phyloP scores from a whole-genome alignment of 2,113 vertebrate species.

The Platichthys flesus region DNA sequence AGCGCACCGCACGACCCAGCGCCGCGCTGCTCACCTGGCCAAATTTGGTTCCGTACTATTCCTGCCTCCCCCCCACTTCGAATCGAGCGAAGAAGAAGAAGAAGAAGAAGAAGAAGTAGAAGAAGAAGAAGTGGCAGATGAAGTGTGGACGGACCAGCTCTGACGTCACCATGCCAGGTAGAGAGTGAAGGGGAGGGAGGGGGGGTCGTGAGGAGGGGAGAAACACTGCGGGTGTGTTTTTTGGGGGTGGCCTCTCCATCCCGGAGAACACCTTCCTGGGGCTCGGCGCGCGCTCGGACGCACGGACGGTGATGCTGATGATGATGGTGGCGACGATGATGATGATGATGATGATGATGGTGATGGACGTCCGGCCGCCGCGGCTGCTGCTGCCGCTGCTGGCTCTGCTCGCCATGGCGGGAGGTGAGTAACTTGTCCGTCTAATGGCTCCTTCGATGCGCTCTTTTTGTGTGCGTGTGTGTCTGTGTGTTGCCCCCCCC shows the following conservation, averaged over 20 bases:
- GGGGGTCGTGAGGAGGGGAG: conserved; percentile 40
- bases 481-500: conserved; percentile 8
- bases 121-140: background rate
- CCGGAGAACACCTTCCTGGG: conserved; percentile 71
- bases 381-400: conserved; percentile 74
- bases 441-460: conserved; percentile 55
- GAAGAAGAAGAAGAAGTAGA: background rate
- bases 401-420: conserved; percentile 80
- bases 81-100: conserved; percentile 3
- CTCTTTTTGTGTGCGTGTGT: conserved; percentile 12
- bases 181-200: conserved; percentile 56
- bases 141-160: conserved; percentile 30
- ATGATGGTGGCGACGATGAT: background rate
- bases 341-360: conserved; percentile 51
- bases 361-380: conserved; percentile 75
- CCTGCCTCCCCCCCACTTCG: no score
- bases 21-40: conserved; percentile 63
- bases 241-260: conserved; percentile 60
- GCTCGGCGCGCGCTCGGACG: conserved; percentile 56
- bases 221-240: conserved; percentile 58
- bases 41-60: background rate
- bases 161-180: conserved; percentile 70
- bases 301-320: conserved; percentile 66
- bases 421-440: conserved; percentile 79
- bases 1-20: conserved; percentile 38